Evolutionary conservation across 2,797 vertebrate genomes (phyloP).

Genomic region (Spinibarbus caldwelli): DNA sequence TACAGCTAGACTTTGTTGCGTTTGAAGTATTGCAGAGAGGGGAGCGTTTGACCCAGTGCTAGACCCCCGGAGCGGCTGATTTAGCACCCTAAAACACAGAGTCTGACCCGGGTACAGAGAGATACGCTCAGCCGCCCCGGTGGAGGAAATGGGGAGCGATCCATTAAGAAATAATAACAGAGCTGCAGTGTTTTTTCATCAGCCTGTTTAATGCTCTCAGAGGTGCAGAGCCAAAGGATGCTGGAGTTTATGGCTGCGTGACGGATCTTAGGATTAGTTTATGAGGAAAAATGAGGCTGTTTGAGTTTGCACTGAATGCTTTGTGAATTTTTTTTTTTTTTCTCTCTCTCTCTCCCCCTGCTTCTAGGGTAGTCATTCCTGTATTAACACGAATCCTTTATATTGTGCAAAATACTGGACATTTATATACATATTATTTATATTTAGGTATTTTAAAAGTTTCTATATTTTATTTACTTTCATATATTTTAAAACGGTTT

Average conservation of each 20-base stretch:
- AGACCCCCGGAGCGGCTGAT: slow-evolving; percentile 32
- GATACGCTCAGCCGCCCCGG: slow-evolving; percentile 10
- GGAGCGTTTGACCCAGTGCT: background rate
- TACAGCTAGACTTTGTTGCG: background rate
- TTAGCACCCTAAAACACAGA: slow-evolving; percentile 36
- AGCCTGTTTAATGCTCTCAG: slow-evolving; percentile 51
- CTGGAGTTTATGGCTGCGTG: slow-evolving; percentile 48
- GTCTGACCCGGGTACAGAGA: slow-evolving; percentile 42
- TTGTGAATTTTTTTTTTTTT: background rate
- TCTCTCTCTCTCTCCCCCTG: background rate
- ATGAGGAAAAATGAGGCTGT: slow-evolving; percentile 22
- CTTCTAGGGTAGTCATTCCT: background rate
- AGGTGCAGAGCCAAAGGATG: background rate
- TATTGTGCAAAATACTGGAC: background rate
- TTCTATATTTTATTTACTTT: background rate
- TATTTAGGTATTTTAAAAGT: background rate
- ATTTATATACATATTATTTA: background rate
- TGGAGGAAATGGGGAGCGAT: slow-evolving; percentile 6
- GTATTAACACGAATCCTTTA: background rate
- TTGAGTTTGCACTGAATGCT: background rate
- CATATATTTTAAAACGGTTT: no score
- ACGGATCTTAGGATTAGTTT: slow-evolving; percentile 54
- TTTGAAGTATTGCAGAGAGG: background rate
- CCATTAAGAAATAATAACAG: slow-evolving; percentile 63
- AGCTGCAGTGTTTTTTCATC: slow-evolving; percentile 60